Base-by-base conservation (phyloP, 2,113 vertebrate genomes). In the Anoura caudifer region DNA sequence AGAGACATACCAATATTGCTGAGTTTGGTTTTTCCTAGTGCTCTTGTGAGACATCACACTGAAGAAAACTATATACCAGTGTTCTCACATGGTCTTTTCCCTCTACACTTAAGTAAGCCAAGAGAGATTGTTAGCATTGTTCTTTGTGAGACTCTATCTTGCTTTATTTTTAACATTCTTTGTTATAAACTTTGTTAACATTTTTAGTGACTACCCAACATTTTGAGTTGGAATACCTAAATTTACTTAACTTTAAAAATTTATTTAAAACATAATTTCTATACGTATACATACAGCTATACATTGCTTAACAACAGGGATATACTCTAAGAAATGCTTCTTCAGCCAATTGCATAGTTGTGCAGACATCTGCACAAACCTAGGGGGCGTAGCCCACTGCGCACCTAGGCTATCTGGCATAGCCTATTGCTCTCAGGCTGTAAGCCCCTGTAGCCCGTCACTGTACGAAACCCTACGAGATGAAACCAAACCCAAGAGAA, bases 181-280 rank as follows among this genome's bases (percentile, higher is more conserved):
- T 82, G n/a, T 70, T 92, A 65, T 72, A 76, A 87, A 91, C 41
- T 81, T 19, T 67, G 7, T 77, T 56, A 70, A 43, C 43, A 69
- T 91, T 88, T 92, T 92, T 52, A 87, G 47, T 82, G 73, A 87
- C 69, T 73, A 19, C 20, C 26, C 47, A 52, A 63, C 41, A 65
- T 83, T 70, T 96, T 92, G 12, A 94, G 38, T 72, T 91, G 72
- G 6, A 84, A 84, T 97, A 72, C 52, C 76, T 87, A 95, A 79
- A 72, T 79, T 72, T 79, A 77, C 15, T 63, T 87, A 16, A 79
- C 22, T 92, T 73, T 43, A 28, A 65, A 63, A 85, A n/a, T 6
- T 33, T 84, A 67, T 63, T 86, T 45, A 87, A 73, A 88, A 92
- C 80, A 36, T 72, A 82, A 67, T 47, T 92, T 92, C 43, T 91